Conservation (phyloP, 2,113 vertebrate genomes). For the Daphoenositta chrysoptera region DNA sequence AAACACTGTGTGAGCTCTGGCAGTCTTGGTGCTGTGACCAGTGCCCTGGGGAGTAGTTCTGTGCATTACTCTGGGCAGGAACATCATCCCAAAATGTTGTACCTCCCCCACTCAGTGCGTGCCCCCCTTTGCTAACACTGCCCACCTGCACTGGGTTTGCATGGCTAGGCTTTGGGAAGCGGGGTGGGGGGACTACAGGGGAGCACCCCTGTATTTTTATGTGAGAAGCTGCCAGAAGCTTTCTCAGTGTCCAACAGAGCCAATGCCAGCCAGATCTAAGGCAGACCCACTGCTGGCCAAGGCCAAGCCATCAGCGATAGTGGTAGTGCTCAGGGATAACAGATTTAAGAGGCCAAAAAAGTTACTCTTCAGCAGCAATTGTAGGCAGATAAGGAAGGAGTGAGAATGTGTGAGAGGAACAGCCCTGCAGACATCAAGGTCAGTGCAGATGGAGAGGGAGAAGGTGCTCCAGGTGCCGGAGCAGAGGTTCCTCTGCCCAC, state of each 20-base stretch:
- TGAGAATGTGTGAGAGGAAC: not conserved
- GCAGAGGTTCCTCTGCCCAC: not conserved
- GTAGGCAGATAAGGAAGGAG: not conserved
- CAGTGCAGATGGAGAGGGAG: not conserved
- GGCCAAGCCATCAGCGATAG: accelerated
- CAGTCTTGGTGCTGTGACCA: not conserved
- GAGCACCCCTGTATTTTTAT: not conserved
- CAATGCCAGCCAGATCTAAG: not conserved
- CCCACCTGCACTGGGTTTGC: not conserved
- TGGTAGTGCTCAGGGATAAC: not conserved
- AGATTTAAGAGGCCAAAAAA: not conserved
- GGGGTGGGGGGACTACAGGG: accelerated
- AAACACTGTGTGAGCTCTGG: not conserved
- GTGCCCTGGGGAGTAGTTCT: not conserved
- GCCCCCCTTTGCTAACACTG: accelerated
- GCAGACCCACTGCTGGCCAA: not conserved
- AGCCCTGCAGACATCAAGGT: not conserved
- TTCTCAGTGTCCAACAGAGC: not conserved
- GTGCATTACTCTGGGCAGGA: not conserved
- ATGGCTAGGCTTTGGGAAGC: not conserved
- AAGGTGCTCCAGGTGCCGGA: accelerated
- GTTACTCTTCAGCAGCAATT: not conserved
- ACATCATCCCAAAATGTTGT: not conserved
- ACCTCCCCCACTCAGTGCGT: too few relatives aligned
- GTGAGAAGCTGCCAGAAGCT: not conserved